phyloP scores from a whole-genome alignment of 2,888 invertebrate genomes.

The Diarsia dahlii region DNA sequence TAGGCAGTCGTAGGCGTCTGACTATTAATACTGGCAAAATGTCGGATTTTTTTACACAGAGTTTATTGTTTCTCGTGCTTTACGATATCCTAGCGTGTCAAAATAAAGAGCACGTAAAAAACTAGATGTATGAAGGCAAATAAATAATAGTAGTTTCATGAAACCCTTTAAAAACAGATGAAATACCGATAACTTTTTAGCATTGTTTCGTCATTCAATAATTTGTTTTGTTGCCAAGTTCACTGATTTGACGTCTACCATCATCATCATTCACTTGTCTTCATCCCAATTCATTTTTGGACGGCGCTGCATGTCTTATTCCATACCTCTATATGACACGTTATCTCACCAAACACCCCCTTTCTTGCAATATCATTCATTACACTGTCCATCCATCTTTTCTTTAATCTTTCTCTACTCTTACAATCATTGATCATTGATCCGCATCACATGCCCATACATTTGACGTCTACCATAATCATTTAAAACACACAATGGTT shows the following conservation, averaged over 20 bases:
- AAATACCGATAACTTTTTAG: not conserved
- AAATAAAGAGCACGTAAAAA: constrained; percentile 27
- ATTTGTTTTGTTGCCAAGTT: not conserved
- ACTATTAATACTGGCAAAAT: constrained; percentile 49
- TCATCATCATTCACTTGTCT: too few species aligned
- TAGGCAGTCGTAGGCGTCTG: constrained; percentile 57
- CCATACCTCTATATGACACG: too few species aligned
- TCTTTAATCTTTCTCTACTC: too few species aligned
- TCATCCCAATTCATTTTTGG: too few species aligned
- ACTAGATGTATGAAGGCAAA: constrained; percentile 16
- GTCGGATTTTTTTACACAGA: constrained; percentile 29
- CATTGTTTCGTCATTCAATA: not conserved
- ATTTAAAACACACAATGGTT: not conserved
- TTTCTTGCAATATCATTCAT: too few species aligned
- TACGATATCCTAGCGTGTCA: constrained; percentile 37
- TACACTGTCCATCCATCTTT: too few species aligned
- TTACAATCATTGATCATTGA: too few species aligned
- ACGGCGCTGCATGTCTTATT: too few species aligned
- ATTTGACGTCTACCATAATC: not conserved
- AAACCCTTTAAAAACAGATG: constrained; percentile 12
- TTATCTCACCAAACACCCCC: too few species aligned
- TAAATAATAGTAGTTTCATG: constrained; percentile 18
- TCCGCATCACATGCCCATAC: too few species aligned
- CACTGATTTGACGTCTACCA: not conserved
- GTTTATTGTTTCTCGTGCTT: constrained; percentile 39